Evolutionary conservation across 92 coral and sea anemone species (phyloP).

Genomic region (Micromussa lordhowensis): DNA sequence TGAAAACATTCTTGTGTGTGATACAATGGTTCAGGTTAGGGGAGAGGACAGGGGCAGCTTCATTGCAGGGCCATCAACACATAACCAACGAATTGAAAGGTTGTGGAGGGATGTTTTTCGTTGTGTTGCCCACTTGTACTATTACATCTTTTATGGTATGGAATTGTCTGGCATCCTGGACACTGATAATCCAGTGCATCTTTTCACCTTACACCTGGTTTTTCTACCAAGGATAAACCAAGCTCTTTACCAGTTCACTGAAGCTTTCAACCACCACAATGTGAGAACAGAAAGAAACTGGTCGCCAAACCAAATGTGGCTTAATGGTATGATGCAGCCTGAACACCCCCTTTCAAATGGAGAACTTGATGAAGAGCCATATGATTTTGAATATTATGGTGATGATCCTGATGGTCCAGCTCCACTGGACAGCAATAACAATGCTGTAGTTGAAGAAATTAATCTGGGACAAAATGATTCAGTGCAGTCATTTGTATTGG

Average conservation of each 20-base stretch:
- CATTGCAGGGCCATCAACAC: no score
- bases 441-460: conserved; percentile 62
- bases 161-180: conserved; percentile 63
- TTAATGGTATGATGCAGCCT: conserved; percentile 68
- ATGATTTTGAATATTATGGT: conserved; percentile 69
- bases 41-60: conserved; percentile 65
- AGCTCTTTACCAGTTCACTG: conserved; percentile 58
- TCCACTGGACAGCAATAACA: conserved; percentile 57
- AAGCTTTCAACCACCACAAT: conserved; percentile 67
- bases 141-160: conserved; percentile 66
- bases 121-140: conserved; percentile 56
- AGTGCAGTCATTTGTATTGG: conserved; percentile 69
- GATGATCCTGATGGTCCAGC: conserved; percentile 63
- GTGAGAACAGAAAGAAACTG: conserved; percentile 70
- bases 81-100: no score
- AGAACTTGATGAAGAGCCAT: conserved; percentile 65
- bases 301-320: conserved; percentile 76
- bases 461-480: conserved; percentile 50
- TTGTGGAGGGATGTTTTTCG: no score
- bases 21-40: conserved; percentile 71
- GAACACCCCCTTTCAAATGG: conserved; percentile 58
- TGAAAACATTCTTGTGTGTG: conserved; percentile 67
- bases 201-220: conserved; percentile 62
- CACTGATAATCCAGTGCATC: conserved; percentile 53
- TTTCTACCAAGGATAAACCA: conserved; percentile 67